phyloP scores from a whole-genome alignment of 2,888 invertebrate genomes.

The Melangyna quadrimaculata region DNA sequence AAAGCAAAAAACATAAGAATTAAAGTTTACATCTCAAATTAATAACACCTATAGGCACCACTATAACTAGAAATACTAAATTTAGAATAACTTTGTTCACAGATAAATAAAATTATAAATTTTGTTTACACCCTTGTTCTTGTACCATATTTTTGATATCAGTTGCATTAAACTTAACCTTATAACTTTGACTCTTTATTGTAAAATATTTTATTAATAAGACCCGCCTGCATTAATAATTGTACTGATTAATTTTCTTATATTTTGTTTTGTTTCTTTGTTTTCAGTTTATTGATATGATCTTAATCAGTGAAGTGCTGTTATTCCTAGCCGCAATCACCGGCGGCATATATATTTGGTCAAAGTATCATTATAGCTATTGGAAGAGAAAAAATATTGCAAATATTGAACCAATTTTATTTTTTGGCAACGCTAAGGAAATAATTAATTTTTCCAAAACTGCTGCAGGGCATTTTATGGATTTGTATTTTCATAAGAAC shows the following conservation, averaged over 20 bases:
- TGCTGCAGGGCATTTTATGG: conserved; percentile 77
- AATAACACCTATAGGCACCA: too few relatives aligned
- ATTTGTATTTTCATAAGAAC: conserved; percentile 77
- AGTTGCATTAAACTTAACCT: too few relatives aligned
- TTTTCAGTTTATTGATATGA: conserved; percentile 48
- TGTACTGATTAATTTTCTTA: neutral
- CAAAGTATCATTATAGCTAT: conserved; percentile 78
- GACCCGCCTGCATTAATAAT: neutral
- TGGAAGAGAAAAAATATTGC: conserved; percentile 79
- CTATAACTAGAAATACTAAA: too few relatives aligned
- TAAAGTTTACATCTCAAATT: too few relatives aligned
- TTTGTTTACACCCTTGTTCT: too few relatives aligned
- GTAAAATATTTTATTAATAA: too few relatives aligned
- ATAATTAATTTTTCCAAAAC: conserved; percentile 76
- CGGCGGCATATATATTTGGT: conserved; percentile 75
- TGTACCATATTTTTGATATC: too few relatives aligned
- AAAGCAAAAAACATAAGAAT: too few relatives aligned
- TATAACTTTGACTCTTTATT: too few relatives aligned
- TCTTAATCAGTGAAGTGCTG: conserved; percentile 74
- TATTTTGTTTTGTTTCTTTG: neutral
- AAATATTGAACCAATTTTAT: conserved; percentile 78
- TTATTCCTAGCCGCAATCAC: conserved; percentile 72
- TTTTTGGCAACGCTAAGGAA: conserved; percentile 81
- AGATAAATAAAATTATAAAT: too few relatives aligned
- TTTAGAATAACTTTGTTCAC: too few relatives aligned